Percentiles rank a stretch among this genome's conserved stretches.
Evolutionary conservation across 2,113 vertebrate species (phyloP).

Genomic region (Oreotrochilus melanogaster): DNA sequence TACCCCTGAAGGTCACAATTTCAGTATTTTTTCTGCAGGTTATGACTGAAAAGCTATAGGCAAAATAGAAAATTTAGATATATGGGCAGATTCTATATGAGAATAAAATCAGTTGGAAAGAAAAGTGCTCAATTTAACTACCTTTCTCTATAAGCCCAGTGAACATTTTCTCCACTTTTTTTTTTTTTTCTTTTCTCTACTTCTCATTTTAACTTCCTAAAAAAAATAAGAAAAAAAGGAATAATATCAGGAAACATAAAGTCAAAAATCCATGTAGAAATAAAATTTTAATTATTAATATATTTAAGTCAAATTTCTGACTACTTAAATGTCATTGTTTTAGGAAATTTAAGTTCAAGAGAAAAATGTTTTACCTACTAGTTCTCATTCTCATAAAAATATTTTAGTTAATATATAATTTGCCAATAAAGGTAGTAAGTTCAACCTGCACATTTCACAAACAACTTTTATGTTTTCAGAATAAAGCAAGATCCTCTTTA

Average conservation of each 20-base stretch:
- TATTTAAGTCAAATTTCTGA: neutral
- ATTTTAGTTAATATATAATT: neutral
- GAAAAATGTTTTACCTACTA: neutral
- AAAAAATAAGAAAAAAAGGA: neutral
- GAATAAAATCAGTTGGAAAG: neutral
- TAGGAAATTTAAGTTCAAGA: neutral
- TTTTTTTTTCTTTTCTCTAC: neutral
- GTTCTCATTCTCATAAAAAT: neutral
- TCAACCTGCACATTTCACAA: neutral
- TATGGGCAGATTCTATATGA: neutral
- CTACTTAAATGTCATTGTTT: neutral
- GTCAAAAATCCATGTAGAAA: neutral
- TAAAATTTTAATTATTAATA: neutral
- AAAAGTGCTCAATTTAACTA: neutral
- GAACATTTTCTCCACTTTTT: neutral
- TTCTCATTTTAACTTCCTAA: too few relatives aligned
- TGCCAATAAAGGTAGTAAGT: neutral
- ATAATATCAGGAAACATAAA: neutral
- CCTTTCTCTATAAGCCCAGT: neutral
- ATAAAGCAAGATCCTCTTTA: neutral
- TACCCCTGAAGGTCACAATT: neutral
- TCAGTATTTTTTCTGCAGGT: neutral
- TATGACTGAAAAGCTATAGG: neutral
- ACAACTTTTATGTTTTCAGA: neutral
- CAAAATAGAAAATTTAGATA: neutral